Base-by-base conservation (phyloP, 1,140 invertebrate genomes). In the Zaprionus inermis region DNA sequence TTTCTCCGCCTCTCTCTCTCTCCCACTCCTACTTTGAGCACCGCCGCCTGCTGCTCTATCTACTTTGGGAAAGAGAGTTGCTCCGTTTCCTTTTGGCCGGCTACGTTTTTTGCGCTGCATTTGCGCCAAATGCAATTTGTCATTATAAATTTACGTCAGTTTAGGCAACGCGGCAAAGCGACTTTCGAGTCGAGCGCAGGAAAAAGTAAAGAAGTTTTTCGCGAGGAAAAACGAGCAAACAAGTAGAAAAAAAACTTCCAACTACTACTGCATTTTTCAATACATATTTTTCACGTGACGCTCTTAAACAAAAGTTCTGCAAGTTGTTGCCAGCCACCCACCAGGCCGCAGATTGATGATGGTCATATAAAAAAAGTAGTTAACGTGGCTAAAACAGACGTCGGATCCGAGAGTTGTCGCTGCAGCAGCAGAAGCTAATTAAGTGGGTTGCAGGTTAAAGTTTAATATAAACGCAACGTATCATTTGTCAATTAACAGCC, bases 141-240 rank as follows among this genome's bases (percentile, higher is more conserved):
- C 84, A 88, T 88, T 88, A 88, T 88, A 88, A 88, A 88, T 88
- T 88, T 88, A 88, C 83, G 83, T 88, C 84, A 89, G 84, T 88
- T 88, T 88, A 89, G 75, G 84, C 83, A 88, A 83, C 24, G 24
- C 82, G 82, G 74, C 76, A 46, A 70, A 65, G 75, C 46, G 65
- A 81, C 64, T 66, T 60, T 64, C 54, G 56, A 32, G 41, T 61
- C 58, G 58, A 59, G 46, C n/a, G 14, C 36, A 28, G 24, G 24
- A 56, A 61, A 51, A 64, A 38, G 32, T 28, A 34, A 52, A 24
- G 30, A 72, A 67, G 44, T 76, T 74, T 69, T 28, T 28, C 24
- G 57, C 34, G 58, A 22, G 58, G 16, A 3, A 11, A 46, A 38
- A 4, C 24, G 3, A 5, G 24, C 24, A 28, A 24, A 4, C 3